Conservation (phyloP, 1,140 invertebrate species). For the Caenorhabditis latens region DNA sequence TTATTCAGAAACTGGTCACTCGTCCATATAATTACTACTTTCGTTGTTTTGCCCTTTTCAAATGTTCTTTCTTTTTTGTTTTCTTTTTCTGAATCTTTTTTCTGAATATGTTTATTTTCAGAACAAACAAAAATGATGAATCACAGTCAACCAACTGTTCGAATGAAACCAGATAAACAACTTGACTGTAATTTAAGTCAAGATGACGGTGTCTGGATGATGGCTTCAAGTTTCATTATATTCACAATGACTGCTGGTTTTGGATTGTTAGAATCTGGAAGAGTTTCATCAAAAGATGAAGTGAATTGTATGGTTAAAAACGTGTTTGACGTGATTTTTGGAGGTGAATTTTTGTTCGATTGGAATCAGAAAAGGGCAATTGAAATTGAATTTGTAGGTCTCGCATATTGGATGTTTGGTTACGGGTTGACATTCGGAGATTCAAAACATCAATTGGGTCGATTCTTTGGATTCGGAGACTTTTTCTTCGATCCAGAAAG, state of each 20-base stretch:
- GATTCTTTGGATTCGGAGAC: constrained; percentile 82
- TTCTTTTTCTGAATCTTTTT: neutral
- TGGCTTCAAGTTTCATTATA: constrained; percentile 52
- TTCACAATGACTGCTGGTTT: constrained; percentile 63
- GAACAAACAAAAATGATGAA: neutral
- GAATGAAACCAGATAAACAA: constrained; percentile 34
- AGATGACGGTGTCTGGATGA: constrained; percentile 60
- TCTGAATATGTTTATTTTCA: neutral
- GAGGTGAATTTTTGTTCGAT: constrained; percentile 75
- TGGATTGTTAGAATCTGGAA: constrained; percentile 90
- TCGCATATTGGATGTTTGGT: constrained; percentile 94
- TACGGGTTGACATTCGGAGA: constrained; percentile 90
- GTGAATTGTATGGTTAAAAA: constrained; percentile 98
- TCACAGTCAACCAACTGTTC: constrained; percentile 19
- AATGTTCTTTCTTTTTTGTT: neutral
- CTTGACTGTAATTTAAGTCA: constrained; percentile 46
- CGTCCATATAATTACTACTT: constrained; percentile 4
- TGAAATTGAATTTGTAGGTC: constrained; percentile 76
- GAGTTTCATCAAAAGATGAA: constrained; percentile 92
- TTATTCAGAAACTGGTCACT: no score
- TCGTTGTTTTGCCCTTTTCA: neutral
- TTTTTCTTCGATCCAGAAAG: constrained; percentile 79
- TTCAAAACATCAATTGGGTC: constrained; percentile 81
- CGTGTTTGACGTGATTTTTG: constrained; percentile 90
- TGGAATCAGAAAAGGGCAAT: neutral